Base-by-base conservation (phyloP, 2,888 invertebrate species). In the Leptopterna dolabrata region DNA sequence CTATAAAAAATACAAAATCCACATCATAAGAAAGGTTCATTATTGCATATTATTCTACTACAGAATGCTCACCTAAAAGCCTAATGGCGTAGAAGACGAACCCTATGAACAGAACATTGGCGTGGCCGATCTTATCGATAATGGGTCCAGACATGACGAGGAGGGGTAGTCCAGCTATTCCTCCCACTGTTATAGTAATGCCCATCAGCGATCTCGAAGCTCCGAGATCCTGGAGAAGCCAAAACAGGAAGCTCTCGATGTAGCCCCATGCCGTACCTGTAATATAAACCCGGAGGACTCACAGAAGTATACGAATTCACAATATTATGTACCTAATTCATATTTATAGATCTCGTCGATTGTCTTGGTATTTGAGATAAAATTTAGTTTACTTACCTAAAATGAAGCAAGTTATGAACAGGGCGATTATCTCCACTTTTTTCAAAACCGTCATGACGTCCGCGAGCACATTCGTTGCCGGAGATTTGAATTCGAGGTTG, bases 201-300 rank as follows among this genome's bases (percentile, higher is more conserved):
- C 96, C 96, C 96, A 96, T 96, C 86, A 96, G 92, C 0, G 95
- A 95, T 80, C 95, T 94, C 0, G 95, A 95, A 0, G 94, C 96
- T 4, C 96, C 96, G 89, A 96, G 92, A 91, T 96, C 96, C 91
- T 96, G 95, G 43, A 96, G 93, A 88, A 96, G 92, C 95, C 96
- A 96, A 92, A 96, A 96, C 41, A 96, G 93, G 92, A 96, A 96
- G 90, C 95, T 96, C 92, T 96, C 96, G 90, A 96, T 94, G 92
- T 95, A 96, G 51, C 96, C 96, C 96, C 96, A 96, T n/a, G 95
- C 95, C 29, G 95, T 95, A 45, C 96, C 96, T 96, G 92, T 13
- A 88, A 76, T 19, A n/a, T n/a, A n/a, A n/a, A n/a, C n/a, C n/a
- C n/a, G n/a, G n/a, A n/a, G n/a, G n/a, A n/a, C n/a, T 19, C 71